phyloP scores from a whole-genome alignment of 2,113 vertebrate species.

The Pimephales promelas region DNA sequence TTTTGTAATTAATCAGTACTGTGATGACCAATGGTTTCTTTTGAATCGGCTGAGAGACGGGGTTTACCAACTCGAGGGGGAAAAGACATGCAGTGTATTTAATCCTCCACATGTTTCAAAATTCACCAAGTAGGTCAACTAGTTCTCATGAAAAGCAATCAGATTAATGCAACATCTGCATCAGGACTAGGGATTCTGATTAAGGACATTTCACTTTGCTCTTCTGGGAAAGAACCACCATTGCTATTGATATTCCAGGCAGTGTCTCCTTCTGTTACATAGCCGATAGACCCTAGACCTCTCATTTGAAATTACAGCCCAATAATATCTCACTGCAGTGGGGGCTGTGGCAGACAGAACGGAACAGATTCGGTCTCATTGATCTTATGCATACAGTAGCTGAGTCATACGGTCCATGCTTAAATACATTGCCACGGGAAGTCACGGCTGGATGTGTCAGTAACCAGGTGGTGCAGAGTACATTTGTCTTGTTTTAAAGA shows the following conservation, averaged over 20 bases:
- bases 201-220: conserved; percentile 42
- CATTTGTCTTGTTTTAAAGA: neutral
- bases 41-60: too few species aligned
- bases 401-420: conserved; percentile 34
- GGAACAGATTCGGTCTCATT: conserved; percentile 38
- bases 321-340: conserved; percentile 46
- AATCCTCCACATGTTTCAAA: conserved; percentile 10
- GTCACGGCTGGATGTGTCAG: neutral
- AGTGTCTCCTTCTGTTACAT: conserved; percentile 33
- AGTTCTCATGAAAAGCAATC: conserved; percentile 45
- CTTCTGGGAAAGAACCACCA: conserved; percentile 12
- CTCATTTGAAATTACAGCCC: conserved; percentile 53
- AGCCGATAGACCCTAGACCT: conserved; percentile 52
- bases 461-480: conserved; percentile 16
- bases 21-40: too few species aligned
- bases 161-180: conserved; percentile 38
- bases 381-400: conserved; percentile 44
- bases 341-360: conserved; percentile 21
- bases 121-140: conserved; percentile 28
- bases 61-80: too few species aligned
- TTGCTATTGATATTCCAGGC: conserved; percentile 55
- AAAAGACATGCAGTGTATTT: neutral
- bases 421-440: conserved; percentile 3
- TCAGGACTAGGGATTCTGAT: conserved; percentile 30
- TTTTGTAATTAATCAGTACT: too few species aligned